Conservation (phyloP, 2,888 invertebrate genomes). For the Phymatocera aterrima region DNA sequence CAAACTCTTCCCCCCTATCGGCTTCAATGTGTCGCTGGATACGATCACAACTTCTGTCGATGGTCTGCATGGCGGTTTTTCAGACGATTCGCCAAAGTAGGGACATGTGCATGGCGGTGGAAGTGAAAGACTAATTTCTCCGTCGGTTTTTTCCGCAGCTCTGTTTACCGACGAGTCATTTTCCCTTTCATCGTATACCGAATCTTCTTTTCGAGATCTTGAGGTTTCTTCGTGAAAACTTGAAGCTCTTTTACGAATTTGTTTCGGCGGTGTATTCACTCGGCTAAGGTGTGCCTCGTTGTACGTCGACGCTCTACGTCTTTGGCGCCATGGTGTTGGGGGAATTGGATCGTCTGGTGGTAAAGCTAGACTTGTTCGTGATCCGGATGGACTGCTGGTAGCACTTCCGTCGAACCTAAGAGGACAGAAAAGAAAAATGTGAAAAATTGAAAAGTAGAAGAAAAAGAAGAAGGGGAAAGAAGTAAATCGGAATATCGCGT, state of each 20-base stretch:
- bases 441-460: conserved; percentile 9
- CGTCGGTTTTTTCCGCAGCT: conserved; percentile 48
- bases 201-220: conserved; percentile 50
- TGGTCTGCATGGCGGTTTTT: conserved; percentile 73
- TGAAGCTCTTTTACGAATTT: conserved; percentile 73
- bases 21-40: conserved; percentile 77
- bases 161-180: conserved; percentile 72
- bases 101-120: conserved; percentile 90
- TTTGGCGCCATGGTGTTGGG: conserved; percentile 60
- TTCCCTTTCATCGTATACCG: conserved; percentile 60
- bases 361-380: conserved; percentile 61
- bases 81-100: conserved; percentile 85
- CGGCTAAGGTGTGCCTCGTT: conserved; percentile 74
- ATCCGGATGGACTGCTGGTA: conserved; percentile 62
- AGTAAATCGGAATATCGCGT: conserved; percentile 38
- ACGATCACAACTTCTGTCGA: conserved; percentile 78
- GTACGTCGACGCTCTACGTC: conserved; percentile 75
- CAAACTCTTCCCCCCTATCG: conserved; percentile 55
- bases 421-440: conserved; percentile 40
- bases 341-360: conserved; percentile 57
- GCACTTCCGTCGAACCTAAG: conserved; percentile 62
- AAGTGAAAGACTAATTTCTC: conserved; percentile 75
- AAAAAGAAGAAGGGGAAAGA: conserved; percentile 11
- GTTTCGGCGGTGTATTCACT: conserved; percentile 71
- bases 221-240: conserved; percentile 75